phyloP scores from a whole-genome alignment of 2,797 vertebrate species.

The Oophaga sylvatica region DNA sequence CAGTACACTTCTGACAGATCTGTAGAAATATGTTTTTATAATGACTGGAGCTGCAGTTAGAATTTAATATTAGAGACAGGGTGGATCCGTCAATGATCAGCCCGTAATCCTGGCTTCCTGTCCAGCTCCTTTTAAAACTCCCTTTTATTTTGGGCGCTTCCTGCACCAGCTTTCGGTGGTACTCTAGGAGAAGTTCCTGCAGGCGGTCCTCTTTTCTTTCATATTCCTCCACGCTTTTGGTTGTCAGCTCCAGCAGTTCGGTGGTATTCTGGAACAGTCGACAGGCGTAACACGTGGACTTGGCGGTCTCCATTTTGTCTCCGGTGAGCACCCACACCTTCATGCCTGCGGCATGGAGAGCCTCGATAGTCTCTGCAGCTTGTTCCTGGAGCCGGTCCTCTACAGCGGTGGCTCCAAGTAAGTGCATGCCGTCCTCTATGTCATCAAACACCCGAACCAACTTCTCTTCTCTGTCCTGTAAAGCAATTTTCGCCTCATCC shows the following conservation, averaged over 20 bases:
- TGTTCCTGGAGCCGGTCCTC: conserved; percentile 97
- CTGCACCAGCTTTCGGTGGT: conserved; percentile 87
- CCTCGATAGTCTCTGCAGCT: conserved; percentile 92
- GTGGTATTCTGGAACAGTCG: conserved; percentile 91
- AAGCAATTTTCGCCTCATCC: conserved; percentile 85
- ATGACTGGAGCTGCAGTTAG: conserved; percentile 80
- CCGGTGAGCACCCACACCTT: conserved; percentile 97
- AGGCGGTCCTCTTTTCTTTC: conserved; percentile 83
- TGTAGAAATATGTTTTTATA: conserved; percentile 92
- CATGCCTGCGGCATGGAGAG: conserved; percentile 91
- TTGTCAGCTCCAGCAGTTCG: conserved; percentile 90
- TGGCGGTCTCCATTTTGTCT: conserved; percentile 98
- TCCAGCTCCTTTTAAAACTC: conserved; percentile 86
- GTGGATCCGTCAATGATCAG: conserved; percentile 94
- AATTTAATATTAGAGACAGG: conserved; percentile 88
- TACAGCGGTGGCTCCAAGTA: conserved; percentile 95
- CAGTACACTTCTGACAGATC: conserved; percentile 91
- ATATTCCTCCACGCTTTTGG: conserved; percentile 79
- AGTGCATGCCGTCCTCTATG: conserved; percentile 89
- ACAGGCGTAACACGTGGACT: conserved; percentile 95
- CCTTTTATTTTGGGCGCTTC: conserved; percentile 79
- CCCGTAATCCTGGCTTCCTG: conserved; percentile 85
- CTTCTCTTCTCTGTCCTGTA: conserved; percentile 93
- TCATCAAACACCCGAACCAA: conserved; percentile 89
- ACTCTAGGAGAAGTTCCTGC: conserved; percentile 88